A percentile compares a stretch with the other conserved stretches of the same genome.
phyloP scores from a whole-genome alignment of 2,113 vertebrate species.

The Orthonyx spaldingii region DNA sequence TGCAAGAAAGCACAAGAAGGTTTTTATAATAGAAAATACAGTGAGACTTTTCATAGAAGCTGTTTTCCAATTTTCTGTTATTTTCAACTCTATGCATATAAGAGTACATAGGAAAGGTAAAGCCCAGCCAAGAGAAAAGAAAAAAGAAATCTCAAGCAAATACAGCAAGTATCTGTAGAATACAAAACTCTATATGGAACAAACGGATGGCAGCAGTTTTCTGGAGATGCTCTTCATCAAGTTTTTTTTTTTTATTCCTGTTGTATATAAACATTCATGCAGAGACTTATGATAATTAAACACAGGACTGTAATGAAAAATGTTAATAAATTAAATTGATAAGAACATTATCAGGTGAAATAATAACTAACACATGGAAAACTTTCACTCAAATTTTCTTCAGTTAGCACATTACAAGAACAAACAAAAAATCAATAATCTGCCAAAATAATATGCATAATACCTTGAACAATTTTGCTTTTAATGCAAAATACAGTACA shows the following conservation, averaged over 20 bases:
- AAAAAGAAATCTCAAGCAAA: fast-evolving
- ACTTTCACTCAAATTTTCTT: not conserved
- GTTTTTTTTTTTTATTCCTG: not conserved
- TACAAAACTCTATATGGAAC: not conserved
- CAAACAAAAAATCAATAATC: not conserved
- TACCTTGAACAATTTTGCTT: not conserved
- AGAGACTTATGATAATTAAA: not conserved
- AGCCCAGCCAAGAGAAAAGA: not conserved
- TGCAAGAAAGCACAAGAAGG: not conserved
- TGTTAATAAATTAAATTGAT: not conserved
- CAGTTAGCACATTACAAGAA: not conserved
- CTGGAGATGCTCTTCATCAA: not conserved
- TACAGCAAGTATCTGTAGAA: not conserved
- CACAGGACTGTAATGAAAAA: not conserved
- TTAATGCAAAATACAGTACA: not conserved
- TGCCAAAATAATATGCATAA: not conserved
- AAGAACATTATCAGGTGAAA: not conserved
- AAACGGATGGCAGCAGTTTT: not conserved
- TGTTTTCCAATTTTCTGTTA: not conserved
- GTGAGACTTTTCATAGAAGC: not conserved
- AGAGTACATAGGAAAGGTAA: not conserved
- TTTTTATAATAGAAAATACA: not conserved
- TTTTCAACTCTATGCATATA: not conserved
- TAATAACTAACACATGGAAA: not conserved
- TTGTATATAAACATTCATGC: not conserved